Conservation (phyloP, 2,797 vertebrate species). For the Hoplostethus mediterraneus region DNA sequence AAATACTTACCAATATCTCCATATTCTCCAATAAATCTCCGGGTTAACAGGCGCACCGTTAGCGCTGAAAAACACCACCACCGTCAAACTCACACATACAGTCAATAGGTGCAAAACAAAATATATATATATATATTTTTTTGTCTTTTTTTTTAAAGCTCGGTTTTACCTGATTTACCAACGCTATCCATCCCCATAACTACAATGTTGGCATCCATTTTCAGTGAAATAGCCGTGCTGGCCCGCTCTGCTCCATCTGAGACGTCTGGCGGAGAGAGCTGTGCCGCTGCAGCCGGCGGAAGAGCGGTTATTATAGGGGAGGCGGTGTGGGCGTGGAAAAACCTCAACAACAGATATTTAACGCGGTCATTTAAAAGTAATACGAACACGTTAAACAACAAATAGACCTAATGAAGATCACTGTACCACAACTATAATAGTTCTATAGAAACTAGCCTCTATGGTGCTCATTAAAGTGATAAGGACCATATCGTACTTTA, state of each 20-base stretch:
- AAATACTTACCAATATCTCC: constrained; percentile 88
- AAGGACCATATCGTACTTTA: no score
- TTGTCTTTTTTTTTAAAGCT: no score
- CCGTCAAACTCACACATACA: background rate
- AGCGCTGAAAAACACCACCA: constrained; percentile 80
- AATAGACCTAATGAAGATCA: no score
- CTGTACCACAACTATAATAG: no score
- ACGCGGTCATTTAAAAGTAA: no score
- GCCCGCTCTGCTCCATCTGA: constrained; percentile 28
- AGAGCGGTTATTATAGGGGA: constrained; percentile 27
- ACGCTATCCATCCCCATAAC: constrained; percentile 88
- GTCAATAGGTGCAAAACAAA: background rate
- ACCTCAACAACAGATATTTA: background rate
- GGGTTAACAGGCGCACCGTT: constrained; percentile 90
- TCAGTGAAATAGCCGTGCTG: constrained; percentile 39
- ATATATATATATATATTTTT: no score
- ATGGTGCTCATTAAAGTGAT: no score
- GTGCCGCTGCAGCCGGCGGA: background rate
- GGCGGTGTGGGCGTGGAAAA: constrained; percentile 48
- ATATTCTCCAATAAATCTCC: constrained; percentile 93
- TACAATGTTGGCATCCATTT: constrained; percentile 87
- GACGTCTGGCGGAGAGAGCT: constrained; percentile 10
- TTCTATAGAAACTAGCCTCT: no score
- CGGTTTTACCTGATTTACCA: constrained; percentile 88
- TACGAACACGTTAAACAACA: no score